A percentile compares a stretch with the other conserved stretches of the same genome.
These are phyloP conservation scores for Oreochromis tanganicae DNA, from an alignment of 2,113 vertebrate genomes.

Conservation along the genomic window DNA sequence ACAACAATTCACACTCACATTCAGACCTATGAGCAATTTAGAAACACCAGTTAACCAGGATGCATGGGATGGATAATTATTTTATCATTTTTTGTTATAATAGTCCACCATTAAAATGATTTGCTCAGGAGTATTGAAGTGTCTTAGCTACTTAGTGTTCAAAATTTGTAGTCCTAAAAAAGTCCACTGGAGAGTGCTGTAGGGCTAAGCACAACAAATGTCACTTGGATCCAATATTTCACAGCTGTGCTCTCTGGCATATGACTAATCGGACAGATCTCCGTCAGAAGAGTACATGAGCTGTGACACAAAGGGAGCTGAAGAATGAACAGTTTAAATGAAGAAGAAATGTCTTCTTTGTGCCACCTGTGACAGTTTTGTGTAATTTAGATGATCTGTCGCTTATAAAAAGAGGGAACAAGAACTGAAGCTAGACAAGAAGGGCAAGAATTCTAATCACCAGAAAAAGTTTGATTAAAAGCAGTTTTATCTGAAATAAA, in stretches of 20 bases:
- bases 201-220: neutral
- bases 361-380: neutral
- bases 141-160: neutral
- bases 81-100: neutral
- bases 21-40: neutral
- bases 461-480: neutral
- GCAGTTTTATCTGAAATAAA: neutral
- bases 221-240: neutral
- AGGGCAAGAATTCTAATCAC: neutral
- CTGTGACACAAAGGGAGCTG: neutral
- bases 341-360: neutral
- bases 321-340: neutral
- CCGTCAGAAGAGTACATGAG: constrained; percentile 27
- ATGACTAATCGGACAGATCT: constrained; percentile 36
- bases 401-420: neutral
- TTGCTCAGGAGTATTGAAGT: neutral
- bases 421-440: neutral
- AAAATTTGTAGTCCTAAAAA: neutral
- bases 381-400: neutral
- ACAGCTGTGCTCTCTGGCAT: constrained; percentile 26
- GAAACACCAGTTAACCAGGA: neutral
- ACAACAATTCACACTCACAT: neutral
- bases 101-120: neutral
- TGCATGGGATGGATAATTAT: neutral
- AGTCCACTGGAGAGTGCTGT: constrained; percentile 33